These are phyloP conservation scores for Phycodurus eques DNA, from an alignment of 2,113 vertebrate species.

Conservation along the genomic window DNA sequence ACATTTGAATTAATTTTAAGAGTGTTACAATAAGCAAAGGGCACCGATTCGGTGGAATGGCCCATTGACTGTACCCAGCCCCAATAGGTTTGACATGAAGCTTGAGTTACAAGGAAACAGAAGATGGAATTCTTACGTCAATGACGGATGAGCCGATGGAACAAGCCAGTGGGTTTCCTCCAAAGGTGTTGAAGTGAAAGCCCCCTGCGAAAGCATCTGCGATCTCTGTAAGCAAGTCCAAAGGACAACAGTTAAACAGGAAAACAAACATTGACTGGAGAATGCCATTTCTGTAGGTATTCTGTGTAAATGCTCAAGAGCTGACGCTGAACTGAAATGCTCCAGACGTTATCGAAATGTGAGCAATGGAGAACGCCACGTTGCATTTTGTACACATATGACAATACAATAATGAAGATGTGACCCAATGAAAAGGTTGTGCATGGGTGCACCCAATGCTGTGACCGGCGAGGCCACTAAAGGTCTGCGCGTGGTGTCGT, in stretches of 20 bases:
- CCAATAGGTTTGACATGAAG: neutral
- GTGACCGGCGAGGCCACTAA: neutral
- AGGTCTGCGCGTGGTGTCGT: neutral
- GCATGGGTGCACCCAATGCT: neutral
- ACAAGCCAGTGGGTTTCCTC: conserved; percentile 86
- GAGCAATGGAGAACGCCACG: too few relatives aligned
- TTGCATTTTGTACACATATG: too few relatives aligned
- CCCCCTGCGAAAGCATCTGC: conserved; percentile 73
- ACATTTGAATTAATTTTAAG: too few relatives aligned
- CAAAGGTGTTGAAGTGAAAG: conserved; percentile 87
- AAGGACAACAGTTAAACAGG: neutral
- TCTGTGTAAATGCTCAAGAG: neutral
- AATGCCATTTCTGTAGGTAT: neutral
- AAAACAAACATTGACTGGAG: neutral
- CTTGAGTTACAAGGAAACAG: neutral
- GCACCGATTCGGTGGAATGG: too few relatives aligned
- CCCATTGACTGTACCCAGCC: too few relatives aligned
- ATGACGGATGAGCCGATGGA: conserved; percentile 82
- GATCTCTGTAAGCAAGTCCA: conserved; percentile 77
- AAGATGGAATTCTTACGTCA: conserved; percentile 72
- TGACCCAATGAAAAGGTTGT: neutral
- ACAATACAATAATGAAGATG: neutral
- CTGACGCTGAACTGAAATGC: neutral
- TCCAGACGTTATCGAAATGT: too few relatives aligned
- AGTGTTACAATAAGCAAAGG: too few relatives aligned